Conservation (phyloP, 2,113 vertebrate species). For the Cryptoleucopteryx plumbea region DNA sequence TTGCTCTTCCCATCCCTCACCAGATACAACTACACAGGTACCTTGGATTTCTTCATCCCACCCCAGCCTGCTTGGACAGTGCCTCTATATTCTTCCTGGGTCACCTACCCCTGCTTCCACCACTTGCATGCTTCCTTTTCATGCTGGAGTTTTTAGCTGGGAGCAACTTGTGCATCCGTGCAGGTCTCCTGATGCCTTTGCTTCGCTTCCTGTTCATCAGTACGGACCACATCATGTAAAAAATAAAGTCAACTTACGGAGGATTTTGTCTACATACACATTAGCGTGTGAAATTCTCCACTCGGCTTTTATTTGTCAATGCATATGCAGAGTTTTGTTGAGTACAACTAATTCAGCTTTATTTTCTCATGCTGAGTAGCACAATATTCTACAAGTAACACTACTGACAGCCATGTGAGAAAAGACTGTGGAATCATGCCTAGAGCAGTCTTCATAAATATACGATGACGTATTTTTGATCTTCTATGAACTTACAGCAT, state of each 20-base stretch:
- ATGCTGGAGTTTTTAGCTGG: not conserved
- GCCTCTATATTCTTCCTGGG: not conserved
- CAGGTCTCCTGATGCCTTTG: not conserved
- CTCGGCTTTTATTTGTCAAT: not conserved
- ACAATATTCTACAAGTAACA: not conserved
- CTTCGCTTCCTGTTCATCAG: not conserved
- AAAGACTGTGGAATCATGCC: not conserved
- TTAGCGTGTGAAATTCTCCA: not conserved
- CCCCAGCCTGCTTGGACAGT: fast-evolving
- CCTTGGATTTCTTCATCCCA: not conserved
- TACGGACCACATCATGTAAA: not conserved
- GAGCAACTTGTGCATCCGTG: not conserved
- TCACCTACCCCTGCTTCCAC: not conserved
- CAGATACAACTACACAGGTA: not conserved
- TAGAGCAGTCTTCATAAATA: not conserved
- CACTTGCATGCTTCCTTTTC: not conserved
- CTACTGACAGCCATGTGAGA: not conserved
- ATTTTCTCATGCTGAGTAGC: not conserved
- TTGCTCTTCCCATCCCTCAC: not conserved
- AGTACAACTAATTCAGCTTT: not conserved
- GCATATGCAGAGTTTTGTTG: not conserved
- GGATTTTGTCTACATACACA: not conserved
- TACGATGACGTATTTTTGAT: not conserved
- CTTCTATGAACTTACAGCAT: not conserved
- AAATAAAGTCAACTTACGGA: not conserved